Evolutionary conservation across 2,888 invertebrate genomes (phyloP).

Genomic region (Nomada fabriciana): DNA sequence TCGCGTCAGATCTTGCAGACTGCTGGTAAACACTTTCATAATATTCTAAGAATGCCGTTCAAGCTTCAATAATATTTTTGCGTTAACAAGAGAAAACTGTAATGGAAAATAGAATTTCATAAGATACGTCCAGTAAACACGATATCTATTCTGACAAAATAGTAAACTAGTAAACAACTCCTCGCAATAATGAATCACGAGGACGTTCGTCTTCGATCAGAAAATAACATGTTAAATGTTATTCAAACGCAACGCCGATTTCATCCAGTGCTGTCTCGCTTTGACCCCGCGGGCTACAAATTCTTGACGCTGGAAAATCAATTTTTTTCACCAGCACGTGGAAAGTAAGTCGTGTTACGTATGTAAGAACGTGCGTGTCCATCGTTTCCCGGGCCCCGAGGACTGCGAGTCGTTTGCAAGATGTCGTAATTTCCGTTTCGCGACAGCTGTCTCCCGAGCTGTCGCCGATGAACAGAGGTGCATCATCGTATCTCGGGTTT

Average conservation of each 20-base stretch:
- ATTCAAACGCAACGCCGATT: neutral
- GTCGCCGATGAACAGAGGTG: constrained; percentile 58
- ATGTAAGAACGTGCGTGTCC: constrained; percentile 40
- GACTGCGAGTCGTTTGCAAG: constrained; percentile 74
- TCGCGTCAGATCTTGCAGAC: neutral
- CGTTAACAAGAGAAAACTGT: neutral
- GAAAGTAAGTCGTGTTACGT: constrained; percentile 54
- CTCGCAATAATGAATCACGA: too few species aligned
- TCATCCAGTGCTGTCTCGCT: neutral
- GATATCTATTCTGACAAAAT: too few species aligned
- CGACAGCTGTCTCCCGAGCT: constrained; percentile 66
- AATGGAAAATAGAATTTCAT: neutral
- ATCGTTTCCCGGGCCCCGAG: constrained; percentile 22
- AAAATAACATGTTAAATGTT: too few species aligned
- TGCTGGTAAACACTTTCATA: neutral
- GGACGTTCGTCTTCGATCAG: too few species aligned
- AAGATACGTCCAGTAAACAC: too few species aligned
- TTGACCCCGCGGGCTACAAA: too few species aligned
- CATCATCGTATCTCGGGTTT: constrained; percentile 53
- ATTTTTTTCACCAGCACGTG: constrained; percentile 1
- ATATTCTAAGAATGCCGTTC: neutral
- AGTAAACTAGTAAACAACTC: too few species aligned
- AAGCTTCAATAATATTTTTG: neutral
- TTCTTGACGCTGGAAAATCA: too few species aligned
- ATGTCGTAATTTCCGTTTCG: constrained; percentile 73